phyloP scores from a whole-genome alignment of 2,113 vertebrate genomes.

The Sciurus niger region DNA sequence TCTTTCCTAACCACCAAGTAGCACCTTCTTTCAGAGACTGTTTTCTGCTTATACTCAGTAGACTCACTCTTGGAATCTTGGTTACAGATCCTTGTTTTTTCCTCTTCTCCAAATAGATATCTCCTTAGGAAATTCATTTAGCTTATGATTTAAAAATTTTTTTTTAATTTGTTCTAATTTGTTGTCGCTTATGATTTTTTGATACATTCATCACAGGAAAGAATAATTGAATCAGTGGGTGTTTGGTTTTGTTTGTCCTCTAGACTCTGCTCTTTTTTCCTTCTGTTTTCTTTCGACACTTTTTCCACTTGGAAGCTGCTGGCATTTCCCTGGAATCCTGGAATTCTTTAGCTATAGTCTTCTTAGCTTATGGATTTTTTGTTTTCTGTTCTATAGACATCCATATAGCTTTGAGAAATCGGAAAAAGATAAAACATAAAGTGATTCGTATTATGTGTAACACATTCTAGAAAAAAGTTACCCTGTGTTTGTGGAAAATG shows the following conservation, averaged over 20 bases:
- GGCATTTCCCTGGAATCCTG: not conserved
- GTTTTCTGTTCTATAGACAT: not conserved
- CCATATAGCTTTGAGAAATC: not conserved
- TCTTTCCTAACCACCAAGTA: not conserved
- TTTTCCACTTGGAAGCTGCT: not conserved
- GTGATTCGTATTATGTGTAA: not conserved
- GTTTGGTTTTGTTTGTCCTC: constrained; percentile 12
- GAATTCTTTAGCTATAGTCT: not conserved
- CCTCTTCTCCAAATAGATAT: not conserved
- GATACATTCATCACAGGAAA: not conserved
- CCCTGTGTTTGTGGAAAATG: not conserved
- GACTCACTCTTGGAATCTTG: not conserved
- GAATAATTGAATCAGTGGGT: not conserved
- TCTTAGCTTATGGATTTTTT: not conserved
- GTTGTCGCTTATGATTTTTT: not conserved
- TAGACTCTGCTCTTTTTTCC: not conserved
- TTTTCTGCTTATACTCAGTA: not conserved
- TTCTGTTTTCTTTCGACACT: not conserved
- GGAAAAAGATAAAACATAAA: not conserved
- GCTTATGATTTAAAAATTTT: not conserved
- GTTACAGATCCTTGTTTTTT: not conserved
- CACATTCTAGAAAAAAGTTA: not conserved
- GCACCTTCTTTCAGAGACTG: not conserved
- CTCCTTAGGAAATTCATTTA: not conserved
- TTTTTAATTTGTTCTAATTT: too few species aligned